Percentiles rank a stretch among this genome's conserved stretches.
These are phyloP conservation scores for Tachypleus tridentatus DNA, from an alignment of 1,140 invertebrate species.

Conservation along the genomic window DNA sequence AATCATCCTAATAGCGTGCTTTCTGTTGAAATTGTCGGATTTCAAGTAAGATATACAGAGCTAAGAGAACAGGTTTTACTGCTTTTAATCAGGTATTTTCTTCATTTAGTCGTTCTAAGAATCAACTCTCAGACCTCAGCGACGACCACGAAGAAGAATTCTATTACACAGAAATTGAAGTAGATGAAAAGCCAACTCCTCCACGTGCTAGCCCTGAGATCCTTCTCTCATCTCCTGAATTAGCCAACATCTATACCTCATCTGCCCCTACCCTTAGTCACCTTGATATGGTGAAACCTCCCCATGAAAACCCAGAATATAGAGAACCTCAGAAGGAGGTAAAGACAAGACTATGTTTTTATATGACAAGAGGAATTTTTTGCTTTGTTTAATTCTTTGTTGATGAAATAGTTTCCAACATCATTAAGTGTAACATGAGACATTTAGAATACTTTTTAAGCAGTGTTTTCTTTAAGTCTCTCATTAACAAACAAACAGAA, in stretches of 20 bases:
- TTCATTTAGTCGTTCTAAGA: too few relatives aligned
- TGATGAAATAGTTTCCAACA: background rate
- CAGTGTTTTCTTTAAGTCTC: background rate
- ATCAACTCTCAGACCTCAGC: too few relatives aligned
- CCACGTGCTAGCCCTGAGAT: conserved; percentile 12
- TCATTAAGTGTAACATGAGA: conserved; percentile 1
- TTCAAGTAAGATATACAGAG: conserved; percentile 32
- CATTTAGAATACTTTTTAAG: background rate
- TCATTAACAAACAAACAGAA: background rate
- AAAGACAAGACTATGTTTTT: background rate
- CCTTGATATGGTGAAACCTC: conserved; percentile 82
- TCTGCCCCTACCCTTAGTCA: conserved; percentile 39
- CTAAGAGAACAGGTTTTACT: too few relatives aligned
- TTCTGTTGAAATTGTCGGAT: conserved; percentile 11
- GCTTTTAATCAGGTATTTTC: too few relatives aligned
- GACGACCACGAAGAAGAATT: conserved; percentile 77
- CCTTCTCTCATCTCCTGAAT: background rate
- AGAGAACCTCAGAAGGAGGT: conserved; percentile 15
- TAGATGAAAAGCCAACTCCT: conserved; percentile 28
- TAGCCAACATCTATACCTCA: conserved; percentile 15
- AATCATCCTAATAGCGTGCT: background rate
- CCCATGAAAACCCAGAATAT: conserved; percentile 52
- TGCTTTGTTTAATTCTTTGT: background rate
- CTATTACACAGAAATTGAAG: conserved; percentile 82
- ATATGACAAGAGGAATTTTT: too few relatives aligned